A percentile compares a stretch with the other conserved stretches of the same genome.
These are phyloP conservation scores for Nesoenas mayeri DNA, from an alignment of 2,113 vertebrate genomes.

Conservation along the genomic window DNA sequence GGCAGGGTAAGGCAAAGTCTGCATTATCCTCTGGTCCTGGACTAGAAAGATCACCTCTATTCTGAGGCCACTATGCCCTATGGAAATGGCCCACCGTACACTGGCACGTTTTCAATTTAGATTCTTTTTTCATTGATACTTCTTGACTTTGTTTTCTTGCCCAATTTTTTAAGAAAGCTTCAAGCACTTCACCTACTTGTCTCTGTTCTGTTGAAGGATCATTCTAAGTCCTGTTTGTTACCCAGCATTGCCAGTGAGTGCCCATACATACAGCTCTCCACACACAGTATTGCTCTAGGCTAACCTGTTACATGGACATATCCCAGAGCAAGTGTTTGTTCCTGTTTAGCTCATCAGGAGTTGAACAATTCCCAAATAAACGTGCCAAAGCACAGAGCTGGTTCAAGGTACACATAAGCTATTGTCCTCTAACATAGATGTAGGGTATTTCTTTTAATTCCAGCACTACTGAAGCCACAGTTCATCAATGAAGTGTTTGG, in stretches of 20 bases:
- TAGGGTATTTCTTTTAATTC: not conserved
- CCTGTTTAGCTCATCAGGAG: not conserved
- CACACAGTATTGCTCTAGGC: not conserved
- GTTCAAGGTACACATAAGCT: not conserved
- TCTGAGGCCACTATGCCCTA: not conserved
- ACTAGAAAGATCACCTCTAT: not conserved
- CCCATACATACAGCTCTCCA: fast-evolving
- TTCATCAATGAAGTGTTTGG: not conserved
- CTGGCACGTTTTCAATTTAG: not conserved
- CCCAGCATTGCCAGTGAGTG: no score
- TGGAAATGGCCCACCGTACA: not conserved
- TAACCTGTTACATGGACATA: not conserved
- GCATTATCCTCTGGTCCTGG: not conserved
- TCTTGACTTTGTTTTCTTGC: not conserved
- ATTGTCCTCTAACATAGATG: not conserved
- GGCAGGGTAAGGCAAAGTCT: not conserved
- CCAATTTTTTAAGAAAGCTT: not conserved
- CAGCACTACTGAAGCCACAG: not conserved
- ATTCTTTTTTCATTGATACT: not conserved
- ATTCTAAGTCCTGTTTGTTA: not conserved
- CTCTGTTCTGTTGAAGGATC: not conserved
- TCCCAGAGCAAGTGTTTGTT: not conserved
- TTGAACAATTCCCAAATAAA: not conserved
- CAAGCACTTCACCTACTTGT: not conserved
- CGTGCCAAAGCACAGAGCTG: fast-evolving